Conservation (phyloP, 2,113 vertebrate species). For the Platysternon megacephalum region DNA sequence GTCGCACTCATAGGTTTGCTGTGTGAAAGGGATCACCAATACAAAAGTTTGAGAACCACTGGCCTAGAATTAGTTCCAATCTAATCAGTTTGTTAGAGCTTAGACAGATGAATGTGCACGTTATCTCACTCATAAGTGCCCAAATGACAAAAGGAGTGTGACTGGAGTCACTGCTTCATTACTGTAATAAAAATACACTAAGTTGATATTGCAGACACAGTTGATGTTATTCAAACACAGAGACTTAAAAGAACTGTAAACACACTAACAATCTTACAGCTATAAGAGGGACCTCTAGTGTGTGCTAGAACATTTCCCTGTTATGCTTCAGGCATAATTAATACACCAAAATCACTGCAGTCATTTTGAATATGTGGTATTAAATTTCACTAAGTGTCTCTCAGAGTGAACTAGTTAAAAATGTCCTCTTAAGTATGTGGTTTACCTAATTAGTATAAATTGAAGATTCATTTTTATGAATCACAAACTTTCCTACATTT, state of each 20-base stretch:
- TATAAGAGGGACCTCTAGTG: conserved; percentile 85
- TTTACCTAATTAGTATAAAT: background rate
- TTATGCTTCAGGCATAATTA: conserved; percentile 71
- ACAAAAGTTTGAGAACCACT: too few species aligned
- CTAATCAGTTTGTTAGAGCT: fast-evolving
- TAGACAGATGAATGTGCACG: background rate
- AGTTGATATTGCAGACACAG: background rate
- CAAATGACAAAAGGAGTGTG: background rate
- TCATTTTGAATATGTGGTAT: conserved; percentile 64
- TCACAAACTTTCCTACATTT: conserved; percentile 50
- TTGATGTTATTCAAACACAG: background rate
- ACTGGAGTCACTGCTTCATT: background rate
- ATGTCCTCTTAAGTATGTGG: conserved; percentile 30
- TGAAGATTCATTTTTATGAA: background rate
- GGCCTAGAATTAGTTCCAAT: background rate
- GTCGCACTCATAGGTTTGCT: too few species aligned
- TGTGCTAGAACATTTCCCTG: conserved; percentile 67
- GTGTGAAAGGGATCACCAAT: too few species aligned
- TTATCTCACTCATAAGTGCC: background rate
- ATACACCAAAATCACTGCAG: conserved; percentile 76
- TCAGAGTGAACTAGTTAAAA: conserved; percentile 21
- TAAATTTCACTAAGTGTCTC: conserved; percentile 57
- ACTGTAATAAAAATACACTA: background rate
- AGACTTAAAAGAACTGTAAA: conserved; percentile 47
- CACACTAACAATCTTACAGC: conserved; percentile 49